Base-by-base conservation (phyloP, 2,113 vertebrate genomes). In the Aptenodytes patagonicus region DNA sequence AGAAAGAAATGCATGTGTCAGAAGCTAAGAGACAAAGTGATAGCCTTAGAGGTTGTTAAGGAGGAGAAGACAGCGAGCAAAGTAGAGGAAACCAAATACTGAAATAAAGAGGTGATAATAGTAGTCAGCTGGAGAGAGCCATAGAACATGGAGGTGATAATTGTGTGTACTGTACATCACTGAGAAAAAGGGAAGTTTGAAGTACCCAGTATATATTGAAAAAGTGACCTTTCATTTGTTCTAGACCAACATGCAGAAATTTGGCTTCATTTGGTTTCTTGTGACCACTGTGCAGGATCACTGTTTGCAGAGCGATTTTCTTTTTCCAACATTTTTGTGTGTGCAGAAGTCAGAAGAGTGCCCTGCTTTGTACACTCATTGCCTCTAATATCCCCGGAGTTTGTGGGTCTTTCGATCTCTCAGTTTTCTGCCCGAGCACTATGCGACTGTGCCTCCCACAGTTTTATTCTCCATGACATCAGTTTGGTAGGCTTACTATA, bases 51-150 rank as follows among this genome's bases (percentile, higher is more conserved):
- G 61, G 16, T 55, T 87, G 47, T 58, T 89, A 46, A 73, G 57
- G 25, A 86, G 83, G 61, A 89, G 66, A 95, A 94, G 78, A 81
- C 17, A 91, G 62, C 4, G 7, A 58, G 78, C 46, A 89, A 94
- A 92, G 38, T 14, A 81, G 78, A 93, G 64, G 72, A 97, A 96
- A 95, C 55, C 60, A 82, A 91, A 92, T 90, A 78, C 54, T 68
- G 55, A 93, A 97, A 93, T 96, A 85, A 95, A 76, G 88, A 95
- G 57, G 95, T 95, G 94, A 86, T 97, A 94, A 97, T 95, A 92
- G 87, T 82, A 97, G 80, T 96, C 88, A 91, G 88, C 88, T 97
- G 95, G 88, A 84, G 62, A 85, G 70, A 89, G 55, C 28, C 73
- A 28, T 32, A 89, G 89, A 93, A 92, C 1, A 1, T 31, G 28